Base-by-base conservation (phyloP, 2,113 vertebrate species). In the Hassar affinis region DNA sequence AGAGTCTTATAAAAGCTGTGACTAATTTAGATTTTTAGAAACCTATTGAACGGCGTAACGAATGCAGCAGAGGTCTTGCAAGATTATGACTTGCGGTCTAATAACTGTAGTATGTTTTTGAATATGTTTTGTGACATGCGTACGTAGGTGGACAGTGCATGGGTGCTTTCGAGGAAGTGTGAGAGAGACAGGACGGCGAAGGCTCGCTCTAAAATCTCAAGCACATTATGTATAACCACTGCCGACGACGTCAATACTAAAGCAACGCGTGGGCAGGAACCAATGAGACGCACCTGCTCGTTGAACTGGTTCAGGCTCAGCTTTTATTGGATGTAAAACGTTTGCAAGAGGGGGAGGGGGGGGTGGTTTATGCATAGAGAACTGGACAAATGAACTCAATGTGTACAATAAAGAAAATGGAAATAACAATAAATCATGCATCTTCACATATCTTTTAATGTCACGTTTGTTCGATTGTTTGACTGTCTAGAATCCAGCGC, bases 221-320 rank as follows among this genome's bases (percentile, higher is more conserved):
- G 81, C 81, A 84, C 49, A 69, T n/a, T n/a, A n/a, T n/a, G 33
- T 57, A 45, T 61, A 69, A 86, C 79, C 81, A 86, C 85, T 84
- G 85, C 85, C 81, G 83, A 76, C 15, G 17, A 25, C 8, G 42
- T 62, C 6, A 14, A 77, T 76, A 52, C 42, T 42, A 69, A 66
- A 76, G 30, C 30, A 11, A 59, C 38, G 9, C 42, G 6, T 51
- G 77, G 10, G 38, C 30, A 51, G 49, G 49, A 45, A 80, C 52
- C 12, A n/a, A 30, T 45, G 22, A 33, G 8, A 12, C 42, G 5
- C 69, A 75, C 27, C 69, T 75, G 69, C 80, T 57, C 5, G 4
- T 56, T 30, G 9, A 42, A 69, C 68, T 59, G 51, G n/a, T 30
- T 59, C 33, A 52, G 7, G 22, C 20, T 51, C 68, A 22, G 80